These are phyloP conservation scores for Sebastes hubbsi DNA, from an alignment of 2,797 vertebrate species.

Conservation along the genomic window DNA sequence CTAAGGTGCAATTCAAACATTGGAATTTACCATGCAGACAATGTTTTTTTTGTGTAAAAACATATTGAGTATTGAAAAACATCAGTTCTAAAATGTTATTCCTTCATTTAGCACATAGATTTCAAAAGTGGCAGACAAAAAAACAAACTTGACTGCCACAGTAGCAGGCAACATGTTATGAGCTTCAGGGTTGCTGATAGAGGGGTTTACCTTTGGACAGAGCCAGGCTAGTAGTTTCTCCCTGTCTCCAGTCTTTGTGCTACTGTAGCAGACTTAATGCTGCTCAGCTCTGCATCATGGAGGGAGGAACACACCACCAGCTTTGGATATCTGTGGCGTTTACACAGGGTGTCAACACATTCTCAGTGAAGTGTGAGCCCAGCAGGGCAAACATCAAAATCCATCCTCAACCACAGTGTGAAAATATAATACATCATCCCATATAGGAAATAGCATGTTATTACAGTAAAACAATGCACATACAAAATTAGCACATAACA, in stretches of 20 bases:
- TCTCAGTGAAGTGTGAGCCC: background rate
- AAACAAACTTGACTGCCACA: no score
- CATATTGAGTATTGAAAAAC: no score
- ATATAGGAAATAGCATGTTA: background rate
- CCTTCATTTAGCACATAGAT: no score
- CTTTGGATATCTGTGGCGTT: background rate
- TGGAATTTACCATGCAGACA: no score
- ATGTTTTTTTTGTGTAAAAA: no score
- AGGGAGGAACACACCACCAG: background rate
- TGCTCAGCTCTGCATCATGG: background rate
- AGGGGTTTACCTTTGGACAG: background rate
- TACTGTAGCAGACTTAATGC: background rate
- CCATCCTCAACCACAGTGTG: no score
- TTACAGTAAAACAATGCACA: background rate
- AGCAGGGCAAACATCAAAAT: background rate
- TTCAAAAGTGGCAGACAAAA: no score
- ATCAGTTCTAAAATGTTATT: no score
- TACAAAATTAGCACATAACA: background rate
- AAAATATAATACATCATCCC: background rate
- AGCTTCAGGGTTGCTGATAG: no score
- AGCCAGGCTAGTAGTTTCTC: background rate
- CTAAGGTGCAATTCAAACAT: no score
- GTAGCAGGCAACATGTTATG: no score
- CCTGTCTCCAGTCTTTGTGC: background rate
- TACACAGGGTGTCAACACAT: background rate